Percentiles rank a stretch among this genome's conserved stretches.
Conservation (phyloP, 1,140 invertebrate species). For the Diorhabda elongata region DNA sequence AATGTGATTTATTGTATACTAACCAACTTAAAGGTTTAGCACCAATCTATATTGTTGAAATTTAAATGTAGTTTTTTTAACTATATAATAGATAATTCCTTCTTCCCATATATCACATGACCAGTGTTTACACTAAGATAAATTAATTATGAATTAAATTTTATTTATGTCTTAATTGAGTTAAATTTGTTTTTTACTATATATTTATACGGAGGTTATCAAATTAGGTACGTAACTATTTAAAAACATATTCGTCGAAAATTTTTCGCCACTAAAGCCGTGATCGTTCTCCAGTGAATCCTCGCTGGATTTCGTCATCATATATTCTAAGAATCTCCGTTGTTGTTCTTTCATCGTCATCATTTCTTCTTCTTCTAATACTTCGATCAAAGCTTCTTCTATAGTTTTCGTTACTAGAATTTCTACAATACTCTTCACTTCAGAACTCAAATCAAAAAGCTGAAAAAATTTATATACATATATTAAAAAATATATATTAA, state of each 20-base stretch:
- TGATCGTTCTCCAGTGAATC: constrained; percentile 48
- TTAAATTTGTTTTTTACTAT: no score
- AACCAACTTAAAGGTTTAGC: no score
- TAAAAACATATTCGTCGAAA: neutral
- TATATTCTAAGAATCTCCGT: constrained; percentile 69
- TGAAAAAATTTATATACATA: neutral
- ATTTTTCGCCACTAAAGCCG: neutral
- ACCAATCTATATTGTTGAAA: no score
- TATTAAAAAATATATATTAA: neutral
- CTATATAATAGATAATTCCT: no score
- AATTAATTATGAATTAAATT: no score
- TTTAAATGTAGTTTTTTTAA: no score
- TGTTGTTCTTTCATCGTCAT: constrained; percentile 72
- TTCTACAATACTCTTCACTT: constrained; percentile 83
- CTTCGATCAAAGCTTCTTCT: constrained; percentile 81
- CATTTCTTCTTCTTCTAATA: constrained; percentile 74
- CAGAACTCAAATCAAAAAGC: constrained; percentile 83
- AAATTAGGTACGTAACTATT: neutral
- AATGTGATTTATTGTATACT: no score
- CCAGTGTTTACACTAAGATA: no score
- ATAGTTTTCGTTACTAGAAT: constrained; percentile 84
- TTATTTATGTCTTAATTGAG: no score
- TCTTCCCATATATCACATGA: no score
- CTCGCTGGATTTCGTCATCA: constrained; percentile 75
- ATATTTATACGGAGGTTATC: neutral